Conservation (phyloP, 2,797 vertebrate genomes). For the Nyctalus aviator region DNA sequence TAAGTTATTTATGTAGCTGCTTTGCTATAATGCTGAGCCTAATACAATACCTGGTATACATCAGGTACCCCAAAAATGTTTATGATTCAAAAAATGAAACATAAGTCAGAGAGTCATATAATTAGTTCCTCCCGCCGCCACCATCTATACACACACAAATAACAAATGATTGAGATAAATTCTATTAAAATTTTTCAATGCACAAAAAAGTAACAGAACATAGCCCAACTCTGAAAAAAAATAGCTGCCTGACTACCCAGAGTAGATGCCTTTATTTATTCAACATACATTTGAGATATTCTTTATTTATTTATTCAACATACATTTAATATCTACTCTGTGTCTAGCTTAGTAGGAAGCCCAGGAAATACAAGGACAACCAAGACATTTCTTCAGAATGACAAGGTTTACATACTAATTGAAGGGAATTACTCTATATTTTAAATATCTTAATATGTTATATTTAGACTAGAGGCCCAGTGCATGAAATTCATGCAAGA, state of each 20-base stretch:
- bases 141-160: not conserved
- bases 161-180: conserved; percentile 40
- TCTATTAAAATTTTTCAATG: conserved; percentile 12
- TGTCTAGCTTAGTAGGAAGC: not conserved
- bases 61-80: conserved; percentile 16
- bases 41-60: not conserved
- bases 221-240: conserved; percentile 5
- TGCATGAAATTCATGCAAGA: too few species aligned
- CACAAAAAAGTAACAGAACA: not conserved
- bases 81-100: not conserved
- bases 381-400: not conserved
- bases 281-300: not conserved
- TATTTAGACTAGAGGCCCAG: not conserved
- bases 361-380: conserved; percentile 15
- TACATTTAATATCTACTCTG: not conserved
- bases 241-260: not conserved
- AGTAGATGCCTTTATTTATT: not conserved
- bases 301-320: conserved; percentile 7
- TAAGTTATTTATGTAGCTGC: not conserved
- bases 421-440: not conserved
- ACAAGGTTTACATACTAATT: not conserved
- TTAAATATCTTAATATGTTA: not conserved
- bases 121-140: not conserved
- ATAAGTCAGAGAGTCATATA: not conserved
- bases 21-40: conserved; percentile 9